These are phyloP conservation scores for Himalopsyche japonica DNA, from an alignment of 2,888 invertebrate genomes.

Conservation along the genomic window DNA sequence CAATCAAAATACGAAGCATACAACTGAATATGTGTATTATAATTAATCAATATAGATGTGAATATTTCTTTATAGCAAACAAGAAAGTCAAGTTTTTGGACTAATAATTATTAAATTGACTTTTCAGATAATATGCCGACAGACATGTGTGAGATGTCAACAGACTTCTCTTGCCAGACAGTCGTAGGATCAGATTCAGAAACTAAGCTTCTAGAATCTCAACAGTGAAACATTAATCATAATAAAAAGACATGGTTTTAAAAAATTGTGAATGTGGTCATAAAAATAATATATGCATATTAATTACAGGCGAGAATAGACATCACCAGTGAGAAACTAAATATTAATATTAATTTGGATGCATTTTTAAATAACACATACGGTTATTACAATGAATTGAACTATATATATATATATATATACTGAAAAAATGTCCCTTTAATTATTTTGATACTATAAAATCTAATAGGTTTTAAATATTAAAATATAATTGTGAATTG, in stretches of 20 bases:
- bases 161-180: constrained; percentile 21
- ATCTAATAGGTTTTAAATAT: neutral
- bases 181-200: constrained; percentile 10
- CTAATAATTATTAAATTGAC: neutral
- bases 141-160: constrained; percentile 37
- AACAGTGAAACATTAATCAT: neutral
- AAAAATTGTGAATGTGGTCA: neutral
- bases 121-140: constrained; percentile 8
- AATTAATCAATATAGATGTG: neutral
- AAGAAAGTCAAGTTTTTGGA: too few species aligned
- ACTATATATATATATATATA: too few species aligned
- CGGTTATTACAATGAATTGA: neutral
- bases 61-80: neutral
- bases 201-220: constrained; percentile 27
- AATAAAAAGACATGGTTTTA: neutral
- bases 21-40: too few species aligned
- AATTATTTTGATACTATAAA: neutral
- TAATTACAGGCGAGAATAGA: neutral
- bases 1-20: too few species aligned
- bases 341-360: neutral
- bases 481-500: neutral
- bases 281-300: neutral
- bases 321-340: neutral
- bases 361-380: neutral
- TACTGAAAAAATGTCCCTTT: neutral